Evolutionary conservation across 2,888 invertebrate species (phyloP).

Genomic region (Fragum whitleyi): DNA sequence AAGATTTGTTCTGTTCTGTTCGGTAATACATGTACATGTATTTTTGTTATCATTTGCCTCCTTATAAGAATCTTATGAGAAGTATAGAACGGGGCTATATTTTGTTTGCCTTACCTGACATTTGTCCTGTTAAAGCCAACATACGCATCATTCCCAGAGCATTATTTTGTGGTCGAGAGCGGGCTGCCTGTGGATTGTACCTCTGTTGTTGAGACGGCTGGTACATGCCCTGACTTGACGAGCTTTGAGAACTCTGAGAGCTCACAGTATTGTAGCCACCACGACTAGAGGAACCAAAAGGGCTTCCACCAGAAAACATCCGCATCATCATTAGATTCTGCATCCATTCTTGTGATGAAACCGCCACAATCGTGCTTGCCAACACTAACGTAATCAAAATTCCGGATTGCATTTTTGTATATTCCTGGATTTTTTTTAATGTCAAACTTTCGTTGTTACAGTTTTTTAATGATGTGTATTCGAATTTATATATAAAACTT

Average conservation of each 20-base stretch:
- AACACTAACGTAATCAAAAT: background rate
- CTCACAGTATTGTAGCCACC: background rate
- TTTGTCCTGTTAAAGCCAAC: background rate
- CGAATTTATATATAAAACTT: too few relatives aligned
- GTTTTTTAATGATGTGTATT: too few relatives aligned
- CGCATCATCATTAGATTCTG: background rate
- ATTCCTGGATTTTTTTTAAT: background rate
- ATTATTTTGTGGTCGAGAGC: background rate
- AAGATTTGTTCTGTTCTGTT: too few relatives aligned
- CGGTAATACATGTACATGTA: too few relatives aligned
- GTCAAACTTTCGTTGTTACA: too few relatives aligned
- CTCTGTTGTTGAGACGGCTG: background rate
- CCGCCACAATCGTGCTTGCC: background rate
- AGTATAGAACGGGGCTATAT: too few relatives aligned
- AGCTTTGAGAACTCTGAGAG: background rate
- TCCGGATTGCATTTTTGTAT: conserved; percentile 1
- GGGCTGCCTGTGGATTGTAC: background rate
- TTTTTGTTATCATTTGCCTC: too few relatives aligned
- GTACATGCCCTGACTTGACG: background rate
- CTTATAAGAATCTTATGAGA: too few relatives aligned
- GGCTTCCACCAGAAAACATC: background rate
- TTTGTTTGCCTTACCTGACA: background rate
- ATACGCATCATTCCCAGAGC: background rate
- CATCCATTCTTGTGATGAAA: background rate
- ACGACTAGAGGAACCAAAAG: background rate